Conservation (phyloP, 2,888 invertebrate species). For the Prenolepis imparis region DNA sequence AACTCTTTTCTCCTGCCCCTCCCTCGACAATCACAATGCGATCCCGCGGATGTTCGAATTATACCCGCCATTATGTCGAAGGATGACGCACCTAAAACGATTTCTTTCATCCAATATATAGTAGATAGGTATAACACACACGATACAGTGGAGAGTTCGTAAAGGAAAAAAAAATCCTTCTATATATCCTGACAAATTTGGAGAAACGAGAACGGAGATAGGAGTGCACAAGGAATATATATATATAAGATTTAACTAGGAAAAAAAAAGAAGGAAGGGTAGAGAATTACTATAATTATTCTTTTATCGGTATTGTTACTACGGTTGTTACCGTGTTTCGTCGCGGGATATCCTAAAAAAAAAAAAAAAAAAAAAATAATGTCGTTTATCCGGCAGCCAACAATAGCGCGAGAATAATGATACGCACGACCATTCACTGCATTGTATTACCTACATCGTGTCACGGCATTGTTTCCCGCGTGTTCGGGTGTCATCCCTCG, state of each 20-base stretch:
- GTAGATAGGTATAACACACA: neutral
- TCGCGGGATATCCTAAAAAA: conserved; percentile 54
- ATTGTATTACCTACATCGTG: conserved; percentile 74
- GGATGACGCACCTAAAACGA: conserved; percentile 16
- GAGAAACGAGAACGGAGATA: neutral
- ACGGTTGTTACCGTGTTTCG: conserved; percentile 30
- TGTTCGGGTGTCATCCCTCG: conserved; percentile 62
- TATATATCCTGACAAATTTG: too few species aligned
- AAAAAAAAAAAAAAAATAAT: conserved; percentile 52
- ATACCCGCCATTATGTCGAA: neutral
- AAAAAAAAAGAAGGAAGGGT: neutral
- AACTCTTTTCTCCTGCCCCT: conserved; percentile 51
- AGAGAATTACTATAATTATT: neutral
- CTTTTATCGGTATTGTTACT: conserved; percentile 30
- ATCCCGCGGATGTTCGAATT: conserved; percentile 34
- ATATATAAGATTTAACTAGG: neutral
- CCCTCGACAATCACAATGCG: conserved; percentile 1
- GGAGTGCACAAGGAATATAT: too few species aligned
- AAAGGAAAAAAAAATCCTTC: neutral
- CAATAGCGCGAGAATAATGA: conserved; percentile 75
- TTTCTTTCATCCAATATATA: conserved; percentile 11
- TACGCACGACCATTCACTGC: conserved; percentile 76
- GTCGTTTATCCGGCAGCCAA: conserved; percentile 64
- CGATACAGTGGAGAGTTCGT: neutral
- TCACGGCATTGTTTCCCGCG: conserved; percentile 76